A percentile compares a stretch with the other conserved stretches of the same genome.
Conservation (phyloP, 2,113 vertebrate genomes). For the Girardinichthys multiradiatus region DNA sequence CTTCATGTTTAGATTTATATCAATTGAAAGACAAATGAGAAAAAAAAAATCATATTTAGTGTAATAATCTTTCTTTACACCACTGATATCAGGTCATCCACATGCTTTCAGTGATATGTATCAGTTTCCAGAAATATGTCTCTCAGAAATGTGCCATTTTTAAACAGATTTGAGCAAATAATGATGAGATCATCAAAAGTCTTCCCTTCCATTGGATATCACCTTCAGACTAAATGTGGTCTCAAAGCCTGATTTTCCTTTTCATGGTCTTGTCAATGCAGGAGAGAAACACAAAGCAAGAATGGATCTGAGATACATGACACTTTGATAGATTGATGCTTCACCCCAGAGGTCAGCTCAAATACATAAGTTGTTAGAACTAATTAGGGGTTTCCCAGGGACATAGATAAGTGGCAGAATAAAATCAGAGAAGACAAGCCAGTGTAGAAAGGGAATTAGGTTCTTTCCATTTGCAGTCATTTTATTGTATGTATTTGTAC, state of each 20-base stretch:
- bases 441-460: neutral
- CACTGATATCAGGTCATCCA: no score
- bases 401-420: constrained; percentile 30
- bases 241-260: neutral
- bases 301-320: constrained; percentile 82
- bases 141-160: no score
- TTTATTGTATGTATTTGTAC: no score
- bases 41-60: no score
- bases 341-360: constrained; percentile 86
- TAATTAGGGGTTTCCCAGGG: constrained; percentile 48
- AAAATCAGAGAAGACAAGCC: constrained; percentile 19
- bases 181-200: no score
- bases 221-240: neutral
- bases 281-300: constrained; percentile 57
- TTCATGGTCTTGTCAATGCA: neutral
- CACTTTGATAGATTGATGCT: constrained; percentile 85
- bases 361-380: constrained; percentile 86
- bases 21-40: no score
- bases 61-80: no score
- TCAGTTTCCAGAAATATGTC: no score
- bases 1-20: no score
- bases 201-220: neutral
- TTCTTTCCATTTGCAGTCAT: neutral
- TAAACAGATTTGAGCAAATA: no score
- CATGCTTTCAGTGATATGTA: no score